Evolutionary conservation across 2,113 vertebrate genomes (phyloP).

Genomic region (Phylloscopus trochiloides): DNA sequence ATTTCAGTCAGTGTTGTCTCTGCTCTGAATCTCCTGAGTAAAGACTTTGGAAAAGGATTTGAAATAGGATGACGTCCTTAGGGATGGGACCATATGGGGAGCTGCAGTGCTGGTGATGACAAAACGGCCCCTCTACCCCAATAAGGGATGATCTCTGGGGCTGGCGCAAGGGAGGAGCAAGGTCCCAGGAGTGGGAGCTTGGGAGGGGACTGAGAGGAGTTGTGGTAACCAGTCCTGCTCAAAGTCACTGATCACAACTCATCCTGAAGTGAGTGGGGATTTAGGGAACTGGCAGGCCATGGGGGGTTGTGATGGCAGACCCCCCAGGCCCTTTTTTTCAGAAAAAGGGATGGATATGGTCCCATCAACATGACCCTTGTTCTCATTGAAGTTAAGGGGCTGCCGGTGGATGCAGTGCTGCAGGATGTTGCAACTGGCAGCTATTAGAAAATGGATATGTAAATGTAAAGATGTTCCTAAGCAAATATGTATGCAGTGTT

Average conservation of each 20-base stretch:
- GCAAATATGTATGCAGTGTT: background rate
- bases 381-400: background rate
- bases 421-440: background rate
- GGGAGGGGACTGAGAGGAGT: background rate
- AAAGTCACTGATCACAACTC: rapidly evolving
- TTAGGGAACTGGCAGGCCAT: background rate
- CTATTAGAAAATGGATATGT: background rate
- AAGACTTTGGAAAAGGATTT: background rate
- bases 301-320: background rate
- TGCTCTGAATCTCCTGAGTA: background rate
- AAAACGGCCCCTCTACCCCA: background rate
- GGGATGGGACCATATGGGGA: background rate
- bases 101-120: background rate
- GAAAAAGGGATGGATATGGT: background rate
- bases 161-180: background rate
- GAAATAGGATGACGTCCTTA: background rate
- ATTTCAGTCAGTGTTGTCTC: background rate
- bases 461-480: background rate
- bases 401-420: background rate
- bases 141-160: rapidly evolving
- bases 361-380: rapidly evolving
- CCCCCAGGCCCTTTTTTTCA: background rate
- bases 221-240: rapidly evolving
- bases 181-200: background rate
- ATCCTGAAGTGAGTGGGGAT: background rate